These are phyloP conservation scores for Sebastes baramenuke DNA, from an alignment of 2,797 vertebrate genomes.

Conservation along the genomic window DNA sequence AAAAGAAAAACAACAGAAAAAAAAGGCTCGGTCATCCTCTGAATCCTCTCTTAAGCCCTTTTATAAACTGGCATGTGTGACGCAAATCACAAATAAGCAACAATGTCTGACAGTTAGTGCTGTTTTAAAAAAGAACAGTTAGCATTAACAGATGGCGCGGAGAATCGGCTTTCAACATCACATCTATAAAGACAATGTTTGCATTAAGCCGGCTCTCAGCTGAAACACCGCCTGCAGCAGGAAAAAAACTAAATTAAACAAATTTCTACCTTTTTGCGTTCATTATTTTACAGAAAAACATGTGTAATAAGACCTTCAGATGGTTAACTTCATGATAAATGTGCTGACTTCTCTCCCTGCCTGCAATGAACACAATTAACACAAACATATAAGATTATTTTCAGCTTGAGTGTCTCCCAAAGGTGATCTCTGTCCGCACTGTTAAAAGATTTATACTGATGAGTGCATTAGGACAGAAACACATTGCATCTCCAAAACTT, in stretches of 20 bases:
- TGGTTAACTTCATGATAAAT: background rate
- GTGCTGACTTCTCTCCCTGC: background rate
- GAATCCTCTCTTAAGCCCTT: slow-evolving; percentile 58
- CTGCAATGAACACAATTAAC: background rate
- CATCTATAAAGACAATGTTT: slow-evolving; percentile 1
- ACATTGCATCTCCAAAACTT: background rate
- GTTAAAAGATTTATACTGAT: background rate
- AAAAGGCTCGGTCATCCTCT: slow-evolving; percentile 13
- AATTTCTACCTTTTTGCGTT: background rate
- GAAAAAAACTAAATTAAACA: background rate
- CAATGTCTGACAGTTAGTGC: slow-evolving; percentile 23
- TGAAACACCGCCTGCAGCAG: background rate
- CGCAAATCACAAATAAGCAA: slow-evolving; percentile 32
- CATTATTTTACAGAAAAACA: background rate
- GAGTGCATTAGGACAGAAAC: background rate
- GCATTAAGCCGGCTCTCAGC: background rate
- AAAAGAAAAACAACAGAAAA: background rate
- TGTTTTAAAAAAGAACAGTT: slow-evolving; percentile 41
- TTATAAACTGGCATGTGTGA: slow-evolving; percentile 33
- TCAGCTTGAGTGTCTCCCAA: background rate
- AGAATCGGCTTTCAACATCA: slow-evolving; percentile 6
- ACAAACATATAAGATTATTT: background rate
- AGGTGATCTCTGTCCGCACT: background rate
- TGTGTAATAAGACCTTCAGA: background rate
- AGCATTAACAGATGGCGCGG: slow-evolving; percentile 24